phyloP scores from a whole-genome alignment of 2,888 invertebrate genomes.

The Andrena dorsata region DNA sequence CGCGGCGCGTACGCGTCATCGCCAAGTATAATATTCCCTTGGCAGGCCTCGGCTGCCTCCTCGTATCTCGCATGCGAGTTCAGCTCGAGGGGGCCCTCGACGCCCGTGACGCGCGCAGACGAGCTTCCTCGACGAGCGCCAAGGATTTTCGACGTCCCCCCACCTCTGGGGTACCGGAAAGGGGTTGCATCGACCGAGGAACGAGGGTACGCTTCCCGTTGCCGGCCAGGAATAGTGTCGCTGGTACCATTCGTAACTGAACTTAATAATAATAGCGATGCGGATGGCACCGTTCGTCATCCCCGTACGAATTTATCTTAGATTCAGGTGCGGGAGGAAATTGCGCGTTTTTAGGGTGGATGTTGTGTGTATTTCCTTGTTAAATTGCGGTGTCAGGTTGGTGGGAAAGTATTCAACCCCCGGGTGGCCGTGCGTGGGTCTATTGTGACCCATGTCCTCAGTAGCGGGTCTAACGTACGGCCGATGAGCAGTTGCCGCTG shows the following conservation, averaged over 20 bases:
- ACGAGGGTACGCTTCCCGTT: slow-evolving; percentile 4
- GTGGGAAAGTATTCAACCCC: no score
- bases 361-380: no score
- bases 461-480: no score
- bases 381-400: no score
- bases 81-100: slow-evolving; percentile 65
- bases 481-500: no score
- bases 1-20: slow-evolving; percentile 81
- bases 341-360: no score
- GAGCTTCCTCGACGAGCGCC: slow-evolving; percentile 30
- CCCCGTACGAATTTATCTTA: no score
- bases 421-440: no score
- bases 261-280: background rate
- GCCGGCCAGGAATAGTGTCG: background rate
- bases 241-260: background rate
- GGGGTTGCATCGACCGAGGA: slow-evolving; percentile 25
- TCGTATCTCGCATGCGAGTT: slow-evolving; percentile 73
- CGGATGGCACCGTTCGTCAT: no score
- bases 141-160: slow-evolving; percentile 38
- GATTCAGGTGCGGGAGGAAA: no score
- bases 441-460: no score
- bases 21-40: slow-evolving; percentile 82
- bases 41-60: slow-evolving; percentile 68
- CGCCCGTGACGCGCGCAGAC: slow-evolving; percentile 29
- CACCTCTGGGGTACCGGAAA: slow-evolving; percentile 19